A percentile compares a stretch with the other conserved stretches of the same genome.
Conservation (phyloP, 92 coral and sea anemone species). For the Hydrozoanthus gracilis region DNA sequence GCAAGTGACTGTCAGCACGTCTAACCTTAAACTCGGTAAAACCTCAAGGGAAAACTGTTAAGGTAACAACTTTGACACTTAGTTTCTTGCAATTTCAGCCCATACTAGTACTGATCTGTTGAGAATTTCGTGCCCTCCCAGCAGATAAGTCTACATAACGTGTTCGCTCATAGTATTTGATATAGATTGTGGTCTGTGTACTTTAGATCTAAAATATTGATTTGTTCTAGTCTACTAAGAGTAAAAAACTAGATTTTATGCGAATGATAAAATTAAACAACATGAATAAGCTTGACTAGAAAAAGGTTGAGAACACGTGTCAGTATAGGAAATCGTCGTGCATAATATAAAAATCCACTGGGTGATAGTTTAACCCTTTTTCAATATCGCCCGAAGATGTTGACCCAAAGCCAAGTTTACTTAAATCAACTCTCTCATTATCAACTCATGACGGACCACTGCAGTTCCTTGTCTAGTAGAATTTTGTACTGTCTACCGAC, state of each 20-base stretch:
- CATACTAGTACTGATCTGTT: neutral
- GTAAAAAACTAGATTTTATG: neutral
- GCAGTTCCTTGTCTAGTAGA: neutral
- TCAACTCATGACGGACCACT: neutral
- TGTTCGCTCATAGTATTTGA: neutral
- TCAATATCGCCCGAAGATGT: neutral
- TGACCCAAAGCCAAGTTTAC: constrained; percentile 1
- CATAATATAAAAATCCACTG: neutral
- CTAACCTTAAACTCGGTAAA: neutral
- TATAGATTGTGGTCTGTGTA: constrained; percentile 49
- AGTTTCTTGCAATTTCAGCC: neutral
- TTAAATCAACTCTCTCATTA: neutral
- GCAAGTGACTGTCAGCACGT: neutral
- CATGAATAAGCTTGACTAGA: neutral
- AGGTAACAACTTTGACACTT: neutral
- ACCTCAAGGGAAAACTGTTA: neutral
- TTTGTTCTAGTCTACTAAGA: constrained; percentile 2
- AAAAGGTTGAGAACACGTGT: too few species aligned
- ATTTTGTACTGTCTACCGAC: neutral
- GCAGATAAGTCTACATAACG: neutral
- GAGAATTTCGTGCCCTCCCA: neutral
- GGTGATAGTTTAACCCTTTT: neutral
- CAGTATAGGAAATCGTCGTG: neutral
- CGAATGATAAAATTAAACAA: neutral
- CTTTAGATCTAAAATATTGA: constrained; percentile 60